Percentiles rank a stretch among this genome's conserved stretches.
Evolutionary conservation across 2,113 vertebrate species (phyloP).

Genomic region (Erythrocercus mccallii): DNA sequence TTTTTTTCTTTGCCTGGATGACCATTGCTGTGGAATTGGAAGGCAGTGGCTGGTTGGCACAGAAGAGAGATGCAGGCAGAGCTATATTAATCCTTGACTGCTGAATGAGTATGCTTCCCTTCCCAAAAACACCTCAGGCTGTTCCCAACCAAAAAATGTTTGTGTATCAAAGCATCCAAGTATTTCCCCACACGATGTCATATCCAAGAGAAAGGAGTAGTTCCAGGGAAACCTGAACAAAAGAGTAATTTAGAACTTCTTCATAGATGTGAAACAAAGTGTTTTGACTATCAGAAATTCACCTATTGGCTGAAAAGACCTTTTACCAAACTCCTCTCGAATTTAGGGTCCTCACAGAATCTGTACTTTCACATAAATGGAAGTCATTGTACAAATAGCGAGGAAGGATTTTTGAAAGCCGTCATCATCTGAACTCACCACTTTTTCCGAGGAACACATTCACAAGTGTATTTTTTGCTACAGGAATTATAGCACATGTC

Average conservation of each 20-base stretch:
- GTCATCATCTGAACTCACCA: background rate
- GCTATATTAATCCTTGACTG: background rate
- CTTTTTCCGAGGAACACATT: background rate
- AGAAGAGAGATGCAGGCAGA: background rate
- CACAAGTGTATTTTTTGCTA: constrained; percentile 28
- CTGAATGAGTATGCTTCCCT: background rate
- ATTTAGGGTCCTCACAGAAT: background rate
- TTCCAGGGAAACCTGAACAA: background rate
- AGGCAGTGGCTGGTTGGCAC: background rate
- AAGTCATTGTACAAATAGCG: background rate
- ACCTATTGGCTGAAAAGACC: background rate
- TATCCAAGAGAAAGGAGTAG: background rate
- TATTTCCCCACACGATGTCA: background rate
- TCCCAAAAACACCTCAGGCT: background rate
- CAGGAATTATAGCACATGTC: constrained; percentile 5
- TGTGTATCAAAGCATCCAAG: background rate
- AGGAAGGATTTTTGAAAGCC: background rate
- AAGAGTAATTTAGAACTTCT: background rate
- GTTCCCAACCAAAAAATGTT: background rate
- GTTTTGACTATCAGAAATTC: background rate
- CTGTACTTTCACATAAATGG: background rate
- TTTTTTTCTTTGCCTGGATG: background rate
- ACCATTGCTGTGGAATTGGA: background rate
- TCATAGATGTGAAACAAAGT: background rate
- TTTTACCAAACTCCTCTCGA: background rate